Conservation (phyloP, 2,888 invertebrate genomes). For the Pristionchus japonicus region DNA sequence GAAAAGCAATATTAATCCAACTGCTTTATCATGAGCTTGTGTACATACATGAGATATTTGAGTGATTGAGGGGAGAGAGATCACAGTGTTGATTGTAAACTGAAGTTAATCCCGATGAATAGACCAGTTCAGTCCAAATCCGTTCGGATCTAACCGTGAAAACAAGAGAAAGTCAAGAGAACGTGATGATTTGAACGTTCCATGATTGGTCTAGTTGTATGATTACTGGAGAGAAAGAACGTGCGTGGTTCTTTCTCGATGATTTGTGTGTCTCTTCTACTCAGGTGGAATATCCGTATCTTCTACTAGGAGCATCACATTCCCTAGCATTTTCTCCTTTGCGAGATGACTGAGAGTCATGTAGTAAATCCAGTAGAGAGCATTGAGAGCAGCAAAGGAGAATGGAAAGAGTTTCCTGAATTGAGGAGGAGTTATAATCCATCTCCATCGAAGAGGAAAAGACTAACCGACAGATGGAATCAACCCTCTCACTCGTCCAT, state of each 20-base stretch:
- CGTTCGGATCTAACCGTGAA: not conserved
- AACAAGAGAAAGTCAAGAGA: not conserved
- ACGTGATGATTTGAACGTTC: not conserved
- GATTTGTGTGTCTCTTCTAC: not conserved
- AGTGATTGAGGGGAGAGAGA: not conserved
- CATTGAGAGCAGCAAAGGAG: conserved; percentile 65
- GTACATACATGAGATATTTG: not conserved
- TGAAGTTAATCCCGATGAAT: conserved; percentile 1
- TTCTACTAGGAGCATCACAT: not conserved
- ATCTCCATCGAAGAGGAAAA: not conserved
- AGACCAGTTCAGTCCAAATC: not conserved
- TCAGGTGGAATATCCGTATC: conserved; percentile 16
- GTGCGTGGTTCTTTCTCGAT: not conserved
- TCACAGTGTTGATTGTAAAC: not conserved
- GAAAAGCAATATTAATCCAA: not conserved
- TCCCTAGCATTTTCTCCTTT: conserved; percentile 53
- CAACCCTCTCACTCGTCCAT: conserved; percentile 70
- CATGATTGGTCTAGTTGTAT: not conserved
- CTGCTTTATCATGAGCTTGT: not conserved
- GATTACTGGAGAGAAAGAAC: not conserved
- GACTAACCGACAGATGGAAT: conserved; percentile 61
- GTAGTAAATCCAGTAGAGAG: conserved; percentile 72
- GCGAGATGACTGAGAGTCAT: conserved; percentile 64
- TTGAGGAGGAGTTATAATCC: no score
- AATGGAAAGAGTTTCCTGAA: conserved; percentile 69